A percentile compares a stretch with the other conserved stretches of the same genome.
Evolutionary conservation across 2,797 vertebrate genomes (phyloP).

Genomic region (Cygnus olor): DNA sequence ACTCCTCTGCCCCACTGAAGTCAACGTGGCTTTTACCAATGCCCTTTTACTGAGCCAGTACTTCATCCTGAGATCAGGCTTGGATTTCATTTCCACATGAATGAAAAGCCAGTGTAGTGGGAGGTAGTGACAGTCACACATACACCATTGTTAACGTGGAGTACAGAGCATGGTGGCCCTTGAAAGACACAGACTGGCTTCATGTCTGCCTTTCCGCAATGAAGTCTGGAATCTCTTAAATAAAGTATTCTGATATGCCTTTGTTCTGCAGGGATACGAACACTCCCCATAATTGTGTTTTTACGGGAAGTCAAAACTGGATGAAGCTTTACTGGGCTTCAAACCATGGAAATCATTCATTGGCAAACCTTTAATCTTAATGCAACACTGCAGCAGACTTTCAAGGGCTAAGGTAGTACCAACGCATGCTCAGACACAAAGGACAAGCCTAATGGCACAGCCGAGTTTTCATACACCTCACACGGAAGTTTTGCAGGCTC

Average conservation of each 20-base stretch:
- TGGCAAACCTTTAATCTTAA: background rate
- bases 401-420: background rate
- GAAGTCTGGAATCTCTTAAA: background rate
- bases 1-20: background rate
- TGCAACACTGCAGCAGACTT: background rate
- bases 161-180: background rate
- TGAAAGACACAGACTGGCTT: background rate
- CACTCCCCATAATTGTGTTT: background rate
- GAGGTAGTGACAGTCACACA: background rate
- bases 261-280: background rate
- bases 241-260: background rate
- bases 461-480: background rate
- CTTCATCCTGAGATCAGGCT: background rate
- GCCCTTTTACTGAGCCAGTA: background rate
- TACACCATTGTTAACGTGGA: constrained; percentile 5
- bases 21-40: background rate
- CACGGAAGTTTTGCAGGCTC: background rate
- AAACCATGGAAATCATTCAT: background rate
- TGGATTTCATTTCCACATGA: background rate
- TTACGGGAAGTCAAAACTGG: background rate
- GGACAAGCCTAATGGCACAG: background rate
- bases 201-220: background rate
- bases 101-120: constrained; percentile 7
- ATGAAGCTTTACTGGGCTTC: background rate
- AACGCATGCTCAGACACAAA: background rate